Percentiles rank a stretch among this genome's conserved stretches.
phyloP scores from a whole-genome alignment of 2,888 invertebrate genomes.

The Drosophila tripunctata region DNA sequence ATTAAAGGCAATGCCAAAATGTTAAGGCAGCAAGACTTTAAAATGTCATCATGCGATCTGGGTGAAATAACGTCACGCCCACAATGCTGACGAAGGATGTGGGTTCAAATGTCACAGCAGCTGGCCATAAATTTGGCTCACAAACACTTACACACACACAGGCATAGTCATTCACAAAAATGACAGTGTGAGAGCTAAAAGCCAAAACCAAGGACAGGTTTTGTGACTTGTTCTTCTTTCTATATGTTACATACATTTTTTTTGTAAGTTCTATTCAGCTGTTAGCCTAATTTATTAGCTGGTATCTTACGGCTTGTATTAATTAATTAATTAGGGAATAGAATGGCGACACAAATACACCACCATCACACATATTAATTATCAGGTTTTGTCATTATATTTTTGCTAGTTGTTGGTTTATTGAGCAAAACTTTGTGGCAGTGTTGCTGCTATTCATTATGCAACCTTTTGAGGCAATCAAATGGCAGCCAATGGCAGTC shows the following conservation, averaged over 20 bases:
- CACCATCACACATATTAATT: slow-evolving; percentile 45
- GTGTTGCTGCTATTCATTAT: slow-evolving; percentile 30
- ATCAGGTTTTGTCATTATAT: slow-evolving; percentile 36
- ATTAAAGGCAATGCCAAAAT: slow-evolving; percentile 64
- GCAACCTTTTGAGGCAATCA: slow-evolving; percentile 28
- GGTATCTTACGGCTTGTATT: slow-evolving; percentile 52
- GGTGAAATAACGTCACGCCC: slow-evolving; percentile 36
- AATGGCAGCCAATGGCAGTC: slow-evolving; percentile 23
- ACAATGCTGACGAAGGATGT: slow-evolving; percentile 64
- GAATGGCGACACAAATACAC: slow-evolving; percentile 22
- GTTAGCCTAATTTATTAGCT: slow-evolving; percentile 61
- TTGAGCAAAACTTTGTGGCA: slow-evolving; percentile 23
- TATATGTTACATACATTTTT: background rate
- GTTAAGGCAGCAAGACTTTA: slow-evolving; percentile 55
- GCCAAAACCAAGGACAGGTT: slow-evolving; percentile 35
- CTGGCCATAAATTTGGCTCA: slow-evolving; percentile 61
- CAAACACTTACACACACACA: slow-evolving; percentile 11
- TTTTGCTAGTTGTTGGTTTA: slow-evolving; percentile 34
- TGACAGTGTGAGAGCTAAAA: background rate
- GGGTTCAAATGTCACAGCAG: slow-evolving; percentile 67
- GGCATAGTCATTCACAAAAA: background rate
- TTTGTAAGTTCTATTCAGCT: slow-evolving; percentile 38
- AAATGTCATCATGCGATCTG: slow-evolving; percentile 53
- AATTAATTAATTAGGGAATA: slow-evolving; percentile 69
- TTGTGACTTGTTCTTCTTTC: slow-evolving; percentile 20